Percentiles rank a stretch among this genome's conserved stretches.
Evolutionary conservation across 2,797 vertebrate genomes (phyloP).

Genomic region (Lepus townsendii): DNA sequence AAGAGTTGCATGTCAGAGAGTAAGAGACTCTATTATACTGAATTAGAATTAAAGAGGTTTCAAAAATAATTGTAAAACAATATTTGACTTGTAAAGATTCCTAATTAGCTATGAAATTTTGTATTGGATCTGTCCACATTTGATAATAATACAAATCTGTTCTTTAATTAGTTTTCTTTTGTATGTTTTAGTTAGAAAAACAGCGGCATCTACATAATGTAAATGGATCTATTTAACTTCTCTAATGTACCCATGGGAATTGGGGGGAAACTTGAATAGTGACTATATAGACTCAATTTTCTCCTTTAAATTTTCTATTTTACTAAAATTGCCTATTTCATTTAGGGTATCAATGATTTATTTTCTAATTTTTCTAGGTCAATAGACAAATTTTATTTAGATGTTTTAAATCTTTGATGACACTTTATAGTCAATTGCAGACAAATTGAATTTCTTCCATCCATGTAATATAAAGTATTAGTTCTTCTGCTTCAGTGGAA

Average conservation of each 20-base stretch:
- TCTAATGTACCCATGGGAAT: not conserved
- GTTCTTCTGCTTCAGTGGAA: not conserved
- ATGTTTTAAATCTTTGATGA: conserved; percentile 3
- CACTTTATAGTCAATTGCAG: not conserved
- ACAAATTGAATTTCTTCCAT: not conserved
- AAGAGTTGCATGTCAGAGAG: conserved; percentile 3
- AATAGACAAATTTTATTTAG: conserved; percentile 7
- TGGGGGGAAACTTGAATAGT: not conserved
- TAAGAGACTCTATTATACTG: not conserved
- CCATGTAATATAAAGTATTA: not conserved
- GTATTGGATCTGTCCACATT: not conserved
- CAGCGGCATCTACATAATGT: not conserved
- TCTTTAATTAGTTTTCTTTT: conserved; percentile 50
- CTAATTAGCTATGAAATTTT: conserved; percentile 63
- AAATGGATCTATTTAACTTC: conserved; percentile 9
- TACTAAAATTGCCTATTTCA: not conserved
- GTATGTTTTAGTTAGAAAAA: conserved; percentile 15
- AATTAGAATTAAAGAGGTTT: conserved; percentile 57
- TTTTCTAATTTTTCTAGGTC: conserved; percentile 20
- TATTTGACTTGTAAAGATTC: conserved; percentile 64
- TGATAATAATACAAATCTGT: conserved; percentile 42
- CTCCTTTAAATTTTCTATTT: conserved; percentile 10
- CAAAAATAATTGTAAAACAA: conserved; percentile 54
- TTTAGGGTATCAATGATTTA: not conserved
- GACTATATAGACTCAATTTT: not conserved